Conservation (phyloP, 2,113 vertebrate species). For the Polyodon spathula region DNA sequence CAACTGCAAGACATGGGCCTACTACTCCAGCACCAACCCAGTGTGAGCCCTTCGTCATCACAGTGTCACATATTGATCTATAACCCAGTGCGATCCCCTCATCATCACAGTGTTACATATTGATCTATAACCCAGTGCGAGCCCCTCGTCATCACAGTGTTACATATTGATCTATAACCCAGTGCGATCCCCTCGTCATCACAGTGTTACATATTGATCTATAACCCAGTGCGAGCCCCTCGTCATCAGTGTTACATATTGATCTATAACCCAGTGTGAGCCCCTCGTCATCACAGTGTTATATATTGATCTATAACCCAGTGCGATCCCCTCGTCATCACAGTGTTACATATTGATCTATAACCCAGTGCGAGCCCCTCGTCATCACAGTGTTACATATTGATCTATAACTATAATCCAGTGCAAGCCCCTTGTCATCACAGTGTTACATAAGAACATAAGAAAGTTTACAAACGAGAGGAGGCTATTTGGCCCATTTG, state of each 20-base stretch:
- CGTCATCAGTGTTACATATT: slow-evolving; percentile 80
- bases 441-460: slow-evolving; percentile 84
- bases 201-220: too few species aligned
- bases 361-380: slow-evolving; percentile 53
- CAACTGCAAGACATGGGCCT: slow-evolving; percentile 85
- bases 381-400: slow-evolving; percentile 10
- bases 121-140: too few species aligned
- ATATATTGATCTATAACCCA: slow-evolving; percentile 44
- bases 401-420: slow-evolving; percentile 51
- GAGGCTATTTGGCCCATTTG: too few species aligned
- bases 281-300: slow-evolving; percentile 47
- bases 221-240: too few species aligned
- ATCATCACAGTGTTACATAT: too few species aligned
- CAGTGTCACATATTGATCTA: too few species aligned
- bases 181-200: too few species aligned
- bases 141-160: too few species aligned
- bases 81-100: too few species aligned
- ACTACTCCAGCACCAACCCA: slow-evolving; percentile 81
- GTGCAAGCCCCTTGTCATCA: slow-evolving; percentile 82
- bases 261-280: slow-evolving; percentile 65
- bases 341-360: slow-evolving; percentile 86
- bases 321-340: slow-evolving; percentile 82
- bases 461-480: slow-evolving; percentile 89
- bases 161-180: too few species aligned
- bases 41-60: too few species aligned